These are phyloP conservation scores for Corvus cornix DNA, from an alignment of 2,113 vertebrate genomes.

Conservation along the genomic window DNA sequence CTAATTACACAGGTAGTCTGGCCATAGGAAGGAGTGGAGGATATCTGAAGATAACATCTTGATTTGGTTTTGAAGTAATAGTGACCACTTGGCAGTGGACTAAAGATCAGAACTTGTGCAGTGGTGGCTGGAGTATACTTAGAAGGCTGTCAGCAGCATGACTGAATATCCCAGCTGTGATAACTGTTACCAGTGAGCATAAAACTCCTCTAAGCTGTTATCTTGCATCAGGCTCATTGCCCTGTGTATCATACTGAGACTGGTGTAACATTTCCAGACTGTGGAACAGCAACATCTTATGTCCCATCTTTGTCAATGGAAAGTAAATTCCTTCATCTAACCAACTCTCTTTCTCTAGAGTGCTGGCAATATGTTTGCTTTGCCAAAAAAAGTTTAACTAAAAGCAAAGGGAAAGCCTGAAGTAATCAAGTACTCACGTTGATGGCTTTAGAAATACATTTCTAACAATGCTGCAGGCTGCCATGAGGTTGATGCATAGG, in stretches of 20 bases:
- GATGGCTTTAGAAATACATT: neutral
- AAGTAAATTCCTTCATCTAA: neutral
- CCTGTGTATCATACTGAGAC: neutral
- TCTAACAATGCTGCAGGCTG: neutral
- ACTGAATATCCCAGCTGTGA: neutral
- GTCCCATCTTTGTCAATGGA: neutral
- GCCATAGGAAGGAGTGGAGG: neutral
- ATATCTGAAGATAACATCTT: neutral
- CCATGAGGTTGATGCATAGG: neutral
- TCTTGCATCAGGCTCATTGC: neutral
- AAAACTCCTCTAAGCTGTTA: neutral
- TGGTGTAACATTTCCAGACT: neutral
- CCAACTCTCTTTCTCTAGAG: neutral
- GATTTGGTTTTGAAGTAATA: neutral
- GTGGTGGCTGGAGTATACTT: neutral
- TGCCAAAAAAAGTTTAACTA: neutral
- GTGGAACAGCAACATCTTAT: neutral
- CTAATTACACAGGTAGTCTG: neutral
- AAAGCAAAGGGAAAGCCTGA: neutral
- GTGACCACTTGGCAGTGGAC: neutral
- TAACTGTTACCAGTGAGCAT: neutral
- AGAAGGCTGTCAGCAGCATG: neutral
- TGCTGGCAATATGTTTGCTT: neutral
- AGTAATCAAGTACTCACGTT: neutral
- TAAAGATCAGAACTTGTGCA: neutral